Evolutionary conservation across 2,797 vertebrate genomes (phyloP).

Genomic region (Amblyraja radiata): DNA sequence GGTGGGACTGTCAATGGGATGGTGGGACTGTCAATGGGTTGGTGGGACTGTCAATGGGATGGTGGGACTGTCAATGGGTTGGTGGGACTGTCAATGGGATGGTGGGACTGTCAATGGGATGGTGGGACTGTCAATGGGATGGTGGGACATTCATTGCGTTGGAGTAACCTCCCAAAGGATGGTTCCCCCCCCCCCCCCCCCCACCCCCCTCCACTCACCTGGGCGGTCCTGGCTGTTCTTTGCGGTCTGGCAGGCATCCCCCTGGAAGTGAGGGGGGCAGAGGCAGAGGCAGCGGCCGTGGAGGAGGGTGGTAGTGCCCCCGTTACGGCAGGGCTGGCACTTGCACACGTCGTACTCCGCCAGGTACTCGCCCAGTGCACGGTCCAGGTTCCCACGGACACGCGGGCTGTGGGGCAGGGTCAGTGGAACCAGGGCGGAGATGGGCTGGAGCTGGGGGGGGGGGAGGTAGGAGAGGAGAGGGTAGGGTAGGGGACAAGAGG

Average conservation of each 20-base stretch:
- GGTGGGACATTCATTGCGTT: too few relatives aligned
- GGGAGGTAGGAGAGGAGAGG: too few relatives aligned
- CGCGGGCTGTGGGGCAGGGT: conserved; percentile 50
- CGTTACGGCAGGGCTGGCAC: conserved; percentile 77
- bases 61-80: too few relatives aligned
- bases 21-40: too few relatives aligned
- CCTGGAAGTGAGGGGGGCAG: conserved; percentile 61
- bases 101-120: too few relatives aligned
- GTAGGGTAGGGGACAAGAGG: too few relatives aligned
- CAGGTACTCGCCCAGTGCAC: conserved; percentile 67
- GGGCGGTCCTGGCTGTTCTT: conserved; percentile 41
- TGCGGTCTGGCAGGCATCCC: conserved; percentile 68
- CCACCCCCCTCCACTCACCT: conserved; percentile 50
- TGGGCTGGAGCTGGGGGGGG: conserved; percentile 52
- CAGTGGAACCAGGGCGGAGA: conserved; percentile 69
- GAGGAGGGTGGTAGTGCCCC: conserved; percentile 65
- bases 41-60: too few relatives aligned
- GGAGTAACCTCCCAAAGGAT: too few relatives aligned
- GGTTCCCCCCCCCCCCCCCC: not conserved
- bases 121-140: too few relatives aligned
- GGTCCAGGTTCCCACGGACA: conserved; percentile 67
- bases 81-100: too few relatives aligned
- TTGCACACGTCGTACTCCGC: conserved; percentile 72
- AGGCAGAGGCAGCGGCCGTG: conserved; percentile 73
- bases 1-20: too few relatives aligned